Evolutionary conservation across 2,888 invertebrate genomes (phyloP).

Genomic region (Limnephilus rhombicus): DNA sequence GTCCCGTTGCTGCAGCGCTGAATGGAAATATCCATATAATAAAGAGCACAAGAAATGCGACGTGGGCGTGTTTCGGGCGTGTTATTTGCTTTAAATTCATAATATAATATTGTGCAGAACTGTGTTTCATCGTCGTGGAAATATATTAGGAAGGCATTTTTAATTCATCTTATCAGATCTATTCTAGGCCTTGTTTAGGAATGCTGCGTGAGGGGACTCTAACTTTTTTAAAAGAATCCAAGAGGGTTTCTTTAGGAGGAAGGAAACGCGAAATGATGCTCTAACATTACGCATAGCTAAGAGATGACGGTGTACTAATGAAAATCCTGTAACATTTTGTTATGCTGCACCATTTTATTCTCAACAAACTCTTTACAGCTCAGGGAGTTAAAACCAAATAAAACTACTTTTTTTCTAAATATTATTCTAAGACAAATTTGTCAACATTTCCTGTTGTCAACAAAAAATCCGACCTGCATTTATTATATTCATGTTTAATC

Average conservation of each 20-base stretch:
- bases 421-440: background rate
- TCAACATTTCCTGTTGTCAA: background rate
- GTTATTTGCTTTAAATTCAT: too few relatives aligned
- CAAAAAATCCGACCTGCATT: background rate
- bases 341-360: background rate
- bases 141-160: too few relatives aligned
- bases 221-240: background rate
- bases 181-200: background rate
- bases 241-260: background rate
- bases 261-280: background rate
- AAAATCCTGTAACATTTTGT: background rate
- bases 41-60: too few relatives aligned
- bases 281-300: background rate
- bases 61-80: too few relatives aligned
- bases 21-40: background rate
- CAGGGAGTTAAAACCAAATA: too few relatives aligned
- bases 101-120: too few relatives aligned
- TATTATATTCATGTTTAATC: background rate
- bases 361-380: too few relatives aligned
- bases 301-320: background rate
- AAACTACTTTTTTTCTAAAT: too few relatives aligned
- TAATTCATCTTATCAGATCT: too few relatives aligned
- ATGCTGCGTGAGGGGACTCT: background rate
- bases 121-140: too few relatives aligned
- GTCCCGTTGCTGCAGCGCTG: background rate